Base-by-base conservation (phyloP, 64 coral and sea anemone species). In the Montipora capricornis region DNA sequence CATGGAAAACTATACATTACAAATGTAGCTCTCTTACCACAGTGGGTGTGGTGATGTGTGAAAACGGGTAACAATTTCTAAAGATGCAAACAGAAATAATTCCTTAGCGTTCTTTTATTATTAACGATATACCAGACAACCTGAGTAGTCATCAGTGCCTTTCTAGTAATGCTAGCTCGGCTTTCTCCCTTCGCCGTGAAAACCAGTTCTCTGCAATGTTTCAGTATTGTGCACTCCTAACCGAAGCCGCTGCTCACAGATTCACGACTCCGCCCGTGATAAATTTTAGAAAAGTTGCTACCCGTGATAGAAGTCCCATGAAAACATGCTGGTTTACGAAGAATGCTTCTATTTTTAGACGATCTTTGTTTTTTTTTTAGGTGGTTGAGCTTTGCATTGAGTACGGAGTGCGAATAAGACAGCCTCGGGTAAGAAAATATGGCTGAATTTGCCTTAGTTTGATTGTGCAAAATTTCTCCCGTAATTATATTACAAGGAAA, bases 381-480 rank as follows among this genome's bases (percentile, higher is more conserved):
- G 91, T 93, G 19, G 91, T 93, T 46, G 46, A 87, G 6, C 82
- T 87, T 45, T 93, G 91, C 91, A 44, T 87, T 57, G 68, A 87
- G 26, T 93, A 93, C 47, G 91, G 82, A 77, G 80, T 75, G 55
- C 22, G 91, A 17, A 93, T 93, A 77, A 93, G 91, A 77, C 81
- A 93, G 53, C 91, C 91, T 22, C 77, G 83, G 82, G 91, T 93
- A 87, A 86, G 82, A n/a, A 1, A 49, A 5, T 4, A 78, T 49
- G 8, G 0, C 4, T 37, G 9, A 57, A 2, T 45, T 44, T 15
- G 2, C 13, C 11, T 45, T 22, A 37, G 10, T 22, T 29, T 74
- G 20, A 22, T 17, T 17, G 64, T 17, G 37, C 37, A 67, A 67
- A 67, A 67, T 67, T 15, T 67, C 62, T 9, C 62, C 20, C 5